Conservation (phyloP, 2,113 vertebrate genomes). For the Stegostoma tigrinum region DNA sequence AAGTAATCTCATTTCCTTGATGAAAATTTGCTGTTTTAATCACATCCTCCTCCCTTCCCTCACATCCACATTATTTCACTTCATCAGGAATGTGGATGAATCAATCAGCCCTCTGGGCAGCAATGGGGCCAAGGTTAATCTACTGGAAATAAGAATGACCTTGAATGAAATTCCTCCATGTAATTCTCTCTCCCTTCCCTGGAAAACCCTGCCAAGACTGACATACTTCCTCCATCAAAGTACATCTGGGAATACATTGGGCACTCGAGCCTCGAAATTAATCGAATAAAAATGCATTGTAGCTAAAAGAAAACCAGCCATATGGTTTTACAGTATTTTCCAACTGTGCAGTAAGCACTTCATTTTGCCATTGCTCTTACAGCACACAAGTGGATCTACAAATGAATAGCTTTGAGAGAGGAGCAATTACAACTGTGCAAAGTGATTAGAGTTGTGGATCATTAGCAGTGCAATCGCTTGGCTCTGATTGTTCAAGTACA, state of each 20-base stretch:
- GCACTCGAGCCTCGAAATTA: neutral
- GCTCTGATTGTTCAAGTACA: slow-evolving; percentile 32
- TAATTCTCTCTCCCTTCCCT: neutral
- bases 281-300: neutral
- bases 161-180: neutral
- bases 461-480: slow-evolving; percentile 20
- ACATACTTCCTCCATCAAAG: neutral
- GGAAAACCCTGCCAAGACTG: neutral
- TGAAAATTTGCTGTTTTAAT: neutral
- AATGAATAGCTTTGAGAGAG: slow-evolving; percentile 10
- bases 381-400: slow-evolving; percentile 19
- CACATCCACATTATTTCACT: neutral
- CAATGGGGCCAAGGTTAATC: neutral
- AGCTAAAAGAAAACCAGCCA: neutral
- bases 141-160: neutral
- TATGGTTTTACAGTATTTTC: neutral
- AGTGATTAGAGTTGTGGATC: slow-evolving; percentile 28
- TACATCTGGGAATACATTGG: neutral
- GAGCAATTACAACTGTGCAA: slow-evolving; percentile 16
- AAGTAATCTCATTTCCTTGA: neutral
- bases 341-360: neutral
- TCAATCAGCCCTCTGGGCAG: neutral
- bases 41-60: neutral
- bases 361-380: neutral
- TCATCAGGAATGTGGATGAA: neutral